These are phyloP conservation scores for Bubalus kerabau DNA, from an alignment of 2,113 vertebrate genomes.

Conservation along the genomic window DNA sequence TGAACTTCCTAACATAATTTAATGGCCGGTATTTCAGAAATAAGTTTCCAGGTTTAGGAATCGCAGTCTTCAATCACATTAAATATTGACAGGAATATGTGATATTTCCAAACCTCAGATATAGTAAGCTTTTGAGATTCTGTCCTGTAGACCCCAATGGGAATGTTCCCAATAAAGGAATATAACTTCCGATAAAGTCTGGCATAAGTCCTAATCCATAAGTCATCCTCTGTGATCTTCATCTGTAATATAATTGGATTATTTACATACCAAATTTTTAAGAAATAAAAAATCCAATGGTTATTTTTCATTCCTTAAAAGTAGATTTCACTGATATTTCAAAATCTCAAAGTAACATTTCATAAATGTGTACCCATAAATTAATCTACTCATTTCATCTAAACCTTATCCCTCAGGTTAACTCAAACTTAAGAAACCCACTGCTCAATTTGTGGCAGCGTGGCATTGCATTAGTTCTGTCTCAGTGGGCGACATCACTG, in stretches of 20 bases:
- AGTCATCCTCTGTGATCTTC: slow-evolving; percentile 92
- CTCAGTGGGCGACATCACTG: not conserved
- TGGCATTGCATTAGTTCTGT: not conserved
- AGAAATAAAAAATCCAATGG: not conserved
- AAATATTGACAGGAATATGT: not conserved
- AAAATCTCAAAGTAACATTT: not conserved
- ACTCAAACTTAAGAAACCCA: not conserved
- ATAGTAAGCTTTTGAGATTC: slow-evolving; percentile 90
- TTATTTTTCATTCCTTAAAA: not conserved
- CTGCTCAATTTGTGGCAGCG: not conserved
- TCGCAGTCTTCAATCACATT: not conserved
- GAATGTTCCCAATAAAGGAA: slow-evolving; percentile 93
- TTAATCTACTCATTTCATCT: not conserved
- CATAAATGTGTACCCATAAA: not conserved
- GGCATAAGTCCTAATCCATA: slow-evolving; percentile 94
- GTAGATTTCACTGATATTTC: not conserved
- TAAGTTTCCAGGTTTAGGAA: not conserved
- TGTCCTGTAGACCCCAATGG: slow-evolving; percentile 94
- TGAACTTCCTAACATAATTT: not conserved
- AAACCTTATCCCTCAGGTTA: not conserved
- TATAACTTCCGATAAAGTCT: slow-evolving; percentile 95
- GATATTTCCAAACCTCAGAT: slow-evolving; percentile 84
- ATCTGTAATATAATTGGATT: slow-evolving; percentile 79
- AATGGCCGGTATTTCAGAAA: not conserved
- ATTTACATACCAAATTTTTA: not conserved